Base-by-base conservation (phyloP, 2,888 invertebrate genomes). In the Tachina fera region DNA sequence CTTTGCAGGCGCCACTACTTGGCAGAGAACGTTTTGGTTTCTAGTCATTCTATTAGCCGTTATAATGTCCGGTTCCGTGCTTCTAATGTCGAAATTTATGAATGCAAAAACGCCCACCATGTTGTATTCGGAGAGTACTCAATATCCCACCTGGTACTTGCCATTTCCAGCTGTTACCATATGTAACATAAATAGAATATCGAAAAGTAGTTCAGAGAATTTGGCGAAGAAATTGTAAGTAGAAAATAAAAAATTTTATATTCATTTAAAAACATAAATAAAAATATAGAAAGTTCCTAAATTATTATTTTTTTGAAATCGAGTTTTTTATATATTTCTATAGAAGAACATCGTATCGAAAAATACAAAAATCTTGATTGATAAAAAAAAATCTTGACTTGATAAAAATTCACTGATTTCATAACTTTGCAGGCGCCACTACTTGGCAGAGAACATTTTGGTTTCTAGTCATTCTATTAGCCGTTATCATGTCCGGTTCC, bases 131-230 rank as follows among this genome's bases (percentile, higher is more conserved):
- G 92, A 93, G 76, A 92, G 92, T 43, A 94, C 93, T 11, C 93
- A 93, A 88, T 90, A 92, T 83, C 93, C 94, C 0, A 93, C 93
- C 16, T 93, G 93, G 91, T 92, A 93, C 71, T 92, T 94, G 83
- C 92, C 92, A 0, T 94, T 94, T 91, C 95, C 95, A 0, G 93
- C 94, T 0, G 91, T 95, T 0, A 94, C 94, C 0, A 89, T 95
- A 65, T 95, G 95, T 88, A 93, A 92, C 88, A 89, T 93, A 8
- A 94, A 94, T 91, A 92, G 92, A 19, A 91, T 94, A n/a, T 94
- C 94, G 0, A 91, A 90, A 49, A 86, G 63, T 1, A 90, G 89
- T 60, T 90, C 93, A 0, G 87, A 87, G 11, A 39, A 84, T 0
- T 87, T 93, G 13, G 91, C 93, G 1, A 85, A 88, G 13, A 89